Evolutionary conservation across 1,140 invertebrate species (phyloP).

Genomic region (Galendromus occidentalis): DNA sequence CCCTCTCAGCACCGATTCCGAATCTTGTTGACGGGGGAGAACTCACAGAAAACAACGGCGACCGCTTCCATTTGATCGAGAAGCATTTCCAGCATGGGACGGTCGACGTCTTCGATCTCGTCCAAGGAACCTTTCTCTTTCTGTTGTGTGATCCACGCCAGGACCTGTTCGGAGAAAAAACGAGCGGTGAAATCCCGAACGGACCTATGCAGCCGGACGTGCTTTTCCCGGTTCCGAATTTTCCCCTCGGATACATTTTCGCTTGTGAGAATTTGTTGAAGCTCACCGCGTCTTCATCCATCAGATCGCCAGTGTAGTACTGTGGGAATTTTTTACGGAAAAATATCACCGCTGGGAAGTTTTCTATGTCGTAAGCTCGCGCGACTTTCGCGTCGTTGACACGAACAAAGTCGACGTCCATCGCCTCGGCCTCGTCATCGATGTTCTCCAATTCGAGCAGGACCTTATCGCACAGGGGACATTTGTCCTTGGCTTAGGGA

Average conservation of each 20-base stretch:
- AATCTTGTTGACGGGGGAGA: neutral
- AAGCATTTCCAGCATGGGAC: constrained; percentile 64
- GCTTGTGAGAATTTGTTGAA: too few species aligned
- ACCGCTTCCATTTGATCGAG: constrained; percentile 75
- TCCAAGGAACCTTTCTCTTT: constrained; percentile 60
- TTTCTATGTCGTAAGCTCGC: constrained; percentile 65
- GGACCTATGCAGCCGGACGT: too few species aligned
- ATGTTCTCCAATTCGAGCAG: constrained; percentile 77
- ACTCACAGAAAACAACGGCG: constrained; percentile 78
- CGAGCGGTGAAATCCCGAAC: too few species aligned
- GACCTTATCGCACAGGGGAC: constrained; percentile 72
- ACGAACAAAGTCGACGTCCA: constrained; percentile 78
- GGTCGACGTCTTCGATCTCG: constrained; percentile 73
- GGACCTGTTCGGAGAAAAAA: constrained; percentile 30
- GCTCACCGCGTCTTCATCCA: constrained; percentile 53
- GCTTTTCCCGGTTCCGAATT: too few species aligned
- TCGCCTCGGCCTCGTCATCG: constrained; percentile 76
- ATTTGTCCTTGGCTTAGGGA: constrained; percentile 56
- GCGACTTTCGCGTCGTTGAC: constrained; percentile 70
- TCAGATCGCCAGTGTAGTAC: constrained; percentile 61
- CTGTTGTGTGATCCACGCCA: constrained; percentile 69
- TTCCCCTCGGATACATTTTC: too few species aligned
- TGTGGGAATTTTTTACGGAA: constrained; percentile 74
- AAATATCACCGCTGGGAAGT: constrained; percentile 57
- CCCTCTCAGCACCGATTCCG: neutral